A percentile compares a stretch with the other conserved stretches of the same genome.
phyloP scores from a whole-genome alignment of 2,888 invertebrate species.

The Drosophila subquinaria region DNA sequence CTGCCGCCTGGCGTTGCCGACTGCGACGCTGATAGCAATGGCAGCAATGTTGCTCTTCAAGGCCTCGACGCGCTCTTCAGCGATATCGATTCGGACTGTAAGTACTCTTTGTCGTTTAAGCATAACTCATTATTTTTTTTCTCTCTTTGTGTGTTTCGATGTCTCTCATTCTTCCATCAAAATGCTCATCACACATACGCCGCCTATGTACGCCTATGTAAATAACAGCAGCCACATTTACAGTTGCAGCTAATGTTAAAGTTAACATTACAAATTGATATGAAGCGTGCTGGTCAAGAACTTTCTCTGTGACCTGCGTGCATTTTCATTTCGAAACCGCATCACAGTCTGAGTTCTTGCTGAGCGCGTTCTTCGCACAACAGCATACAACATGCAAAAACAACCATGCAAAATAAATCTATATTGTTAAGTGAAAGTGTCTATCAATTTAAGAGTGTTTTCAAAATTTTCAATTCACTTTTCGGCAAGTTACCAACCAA shows the following conservation, averaged over 20 bases:
- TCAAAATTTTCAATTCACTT: conserved; percentile 22
- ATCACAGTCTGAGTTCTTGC: conserved; percentile 99
- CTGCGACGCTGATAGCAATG: conserved; percentile 68
- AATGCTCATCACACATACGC: conserved; percentile 19
- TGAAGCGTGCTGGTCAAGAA: conserved; percentile 87
- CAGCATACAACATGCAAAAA: conserved; percentile 74
- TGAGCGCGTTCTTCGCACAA: conserved; percentile 87
- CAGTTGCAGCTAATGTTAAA: conserved; percentile 4
- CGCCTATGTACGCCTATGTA: conserved; percentile 33
- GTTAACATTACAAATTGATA: conserved; percentile 15
- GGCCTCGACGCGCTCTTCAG: conserved; percentile 66
- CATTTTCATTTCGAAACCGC: conserved; percentile 86
- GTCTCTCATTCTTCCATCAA: conserved; percentile 15
- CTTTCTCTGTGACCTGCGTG: conserved; percentile 93
- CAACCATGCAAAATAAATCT: background rate
- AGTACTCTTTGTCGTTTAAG: conserved; percentile 17
- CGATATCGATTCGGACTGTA: conserved; percentile 67
- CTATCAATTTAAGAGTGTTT: conserved; percentile 10
- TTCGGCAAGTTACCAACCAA: conserved; percentile 62
- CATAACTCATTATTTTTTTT: background rate
- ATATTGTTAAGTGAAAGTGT: conserved; percentile 11
- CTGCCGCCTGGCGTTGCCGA: conserved; percentile 53
- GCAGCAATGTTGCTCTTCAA: conserved; percentile 64
- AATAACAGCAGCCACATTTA: conserved; percentile 40
- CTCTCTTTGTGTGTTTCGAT: conserved; percentile 18